A percentile compares a stretch with the other conserved stretches of the same genome.
These are phyloP conservation scores for Lamprotornis superbus DNA, from an alignment of 2,113 vertebrate genomes.

Conservation along the genomic window DNA sequence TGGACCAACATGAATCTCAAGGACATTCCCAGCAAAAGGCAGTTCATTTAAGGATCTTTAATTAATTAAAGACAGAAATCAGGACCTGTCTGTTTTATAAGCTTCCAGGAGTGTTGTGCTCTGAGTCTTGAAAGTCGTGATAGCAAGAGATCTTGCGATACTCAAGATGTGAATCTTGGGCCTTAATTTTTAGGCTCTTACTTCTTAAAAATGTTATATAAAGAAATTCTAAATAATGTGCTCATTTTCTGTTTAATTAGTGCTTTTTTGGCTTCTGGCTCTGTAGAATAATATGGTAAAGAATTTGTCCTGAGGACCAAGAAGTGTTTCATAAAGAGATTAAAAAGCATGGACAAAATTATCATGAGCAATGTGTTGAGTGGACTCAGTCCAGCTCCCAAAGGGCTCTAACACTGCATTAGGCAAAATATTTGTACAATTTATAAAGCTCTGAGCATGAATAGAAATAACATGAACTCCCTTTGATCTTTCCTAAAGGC, in stretches of 20 bases:
- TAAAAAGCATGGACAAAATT: background rate
- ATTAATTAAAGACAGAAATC: background rate
- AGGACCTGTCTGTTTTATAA: background rate
- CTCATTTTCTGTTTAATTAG: background rate
- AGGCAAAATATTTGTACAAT: slow-evolving; percentile 44
- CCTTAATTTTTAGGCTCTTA: background rate
- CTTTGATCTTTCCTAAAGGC: background rate
- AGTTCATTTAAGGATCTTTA: background rate
- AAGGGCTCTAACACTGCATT: background rate
- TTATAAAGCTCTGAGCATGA: background rate
- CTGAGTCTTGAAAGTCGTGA: background rate
- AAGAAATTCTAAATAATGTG: background rate
- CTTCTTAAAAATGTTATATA: background rate
- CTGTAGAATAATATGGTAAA: background rate
- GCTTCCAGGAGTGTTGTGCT: background rate
- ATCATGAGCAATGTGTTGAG: background rate
- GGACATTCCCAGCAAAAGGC: background rate
- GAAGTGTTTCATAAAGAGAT: background rate
- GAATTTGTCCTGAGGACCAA: background rate
- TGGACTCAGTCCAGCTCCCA: slow-evolving; percentile 1
- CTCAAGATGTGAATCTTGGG: background rate
- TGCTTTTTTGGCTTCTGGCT: background rate
- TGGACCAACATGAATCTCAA: background rate
- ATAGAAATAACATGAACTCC: background rate
- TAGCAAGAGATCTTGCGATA: background rate